phyloP scores from a whole-genome alignment of 2,797 vertebrate species.

The Gambelia wislizenii region DNA sequence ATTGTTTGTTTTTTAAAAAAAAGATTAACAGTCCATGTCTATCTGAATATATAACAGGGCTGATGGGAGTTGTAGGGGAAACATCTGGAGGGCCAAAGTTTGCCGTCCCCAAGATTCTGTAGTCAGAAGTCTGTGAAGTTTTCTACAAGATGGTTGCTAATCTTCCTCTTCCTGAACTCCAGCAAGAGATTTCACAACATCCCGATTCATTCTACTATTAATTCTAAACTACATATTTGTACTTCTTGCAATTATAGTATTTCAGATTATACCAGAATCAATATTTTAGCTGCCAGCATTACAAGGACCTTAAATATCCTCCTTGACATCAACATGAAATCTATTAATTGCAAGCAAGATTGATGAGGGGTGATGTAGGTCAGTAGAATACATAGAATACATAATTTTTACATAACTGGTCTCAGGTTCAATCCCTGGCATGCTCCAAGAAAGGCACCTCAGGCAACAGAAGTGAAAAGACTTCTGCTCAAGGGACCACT shows the following conservation, averaged over 20 bases:
- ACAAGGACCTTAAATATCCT: background rate
- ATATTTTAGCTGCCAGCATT: background rate
- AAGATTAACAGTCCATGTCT: constrained; percentile 12
- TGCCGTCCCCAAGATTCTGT: background rate
- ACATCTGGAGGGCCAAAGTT: background rate
- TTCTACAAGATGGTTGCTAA: background rate
- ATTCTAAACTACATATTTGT: too few relatives aligned
- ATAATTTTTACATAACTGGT: background rate
- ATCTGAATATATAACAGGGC: background rate
- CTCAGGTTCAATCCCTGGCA: background rate
- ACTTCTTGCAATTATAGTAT: background rate
- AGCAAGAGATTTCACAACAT: background rate
- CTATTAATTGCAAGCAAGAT: background rate
- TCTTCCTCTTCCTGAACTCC: background rate
- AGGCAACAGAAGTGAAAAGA: background rate
- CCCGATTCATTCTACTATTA: background rate
- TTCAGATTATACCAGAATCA: background rate
- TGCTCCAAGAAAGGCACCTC: background rate
- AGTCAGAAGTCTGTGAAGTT: background rate
- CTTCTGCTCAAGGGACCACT: background rate
- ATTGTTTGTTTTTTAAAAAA: background rate
- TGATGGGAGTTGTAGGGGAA: background rate
- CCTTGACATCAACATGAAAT: background rate
- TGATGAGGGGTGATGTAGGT: background rate
- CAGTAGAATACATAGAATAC: background rate